Evolutionary conservation across 2,797 vertebrate genomes (phyloP), one percentile per base, ranked within the genome.

Genomic region (Scolopax bukidnonensis): DNA sequence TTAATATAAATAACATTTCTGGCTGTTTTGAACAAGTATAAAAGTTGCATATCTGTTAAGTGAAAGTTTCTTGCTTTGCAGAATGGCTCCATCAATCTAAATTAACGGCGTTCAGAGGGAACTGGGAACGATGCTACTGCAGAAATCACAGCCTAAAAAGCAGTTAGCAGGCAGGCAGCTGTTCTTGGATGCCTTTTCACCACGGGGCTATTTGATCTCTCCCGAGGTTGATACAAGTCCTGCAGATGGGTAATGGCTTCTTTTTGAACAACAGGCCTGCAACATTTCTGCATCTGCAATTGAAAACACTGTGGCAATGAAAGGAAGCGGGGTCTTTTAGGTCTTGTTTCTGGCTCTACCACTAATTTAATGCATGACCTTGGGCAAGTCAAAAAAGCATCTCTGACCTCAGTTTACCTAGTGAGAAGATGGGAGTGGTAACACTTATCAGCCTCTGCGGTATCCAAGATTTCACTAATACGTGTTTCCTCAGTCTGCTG

Each of bases 391-490:
- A 64, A 63, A 91, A 93, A 93, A 82, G 69, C 86, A 82, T 80
- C 93, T 38, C 91, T 95, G 94, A 95, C 93, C 96, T 95, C 84
- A 71, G 90, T 89, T 96, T 94, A 94, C 93, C 91, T 68, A 77
- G 57, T n/a, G 93, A 74, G 93, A 92, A 92, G 80, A 93, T 48
- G 93, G 90, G 95, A 96, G 95, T 30, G 76, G 94, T n/a, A 87
- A 47, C 59, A 11, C 78, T 83, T 38, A 33, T 73, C 95, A 87
- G 86, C 18, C 71, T 67, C 78, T 56, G 86, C 2, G 47, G 91
- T 65, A 73, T 89, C 84, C 3, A 13, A 8, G 60, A 40, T 83
- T 60, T 90, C 86, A n/a, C 74, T 67, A 2, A 12, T 18, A 48
- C 3, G 16, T 23, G 56, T 47, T 87, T 61, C 90, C 89, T 91